Evolutionary conservation across 2,888 invertebrate genomes (phyloP), one percentile per base, ranked within the genome.

Genomic region (Crocallis elinguaria): DNA sequence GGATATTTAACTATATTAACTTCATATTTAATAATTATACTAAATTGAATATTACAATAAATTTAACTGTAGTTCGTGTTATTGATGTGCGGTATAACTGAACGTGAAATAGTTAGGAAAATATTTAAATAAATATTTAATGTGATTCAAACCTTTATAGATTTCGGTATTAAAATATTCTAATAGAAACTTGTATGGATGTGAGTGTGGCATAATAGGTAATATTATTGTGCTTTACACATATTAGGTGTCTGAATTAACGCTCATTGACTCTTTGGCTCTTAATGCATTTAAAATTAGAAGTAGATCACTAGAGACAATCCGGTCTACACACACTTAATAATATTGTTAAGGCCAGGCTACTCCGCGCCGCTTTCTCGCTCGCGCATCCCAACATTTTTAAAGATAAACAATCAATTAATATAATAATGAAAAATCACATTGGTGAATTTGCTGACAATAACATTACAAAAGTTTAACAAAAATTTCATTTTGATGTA

Each of bases 21-120:
- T 16, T 9, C 9, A n/a, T 16, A 11, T n/a, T 27, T 14, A 25
- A 23, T 33, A n/a, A 33, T 36, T 17, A 36, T 16, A 16, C 0
- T 38, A 14, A 27, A 16, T 16, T 27, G 14, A 33, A 33, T 16
- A 29, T 29, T 16, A 17, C 9, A 11, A 29, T 29, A 11, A 4
- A 1, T 11, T 4, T 29, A 32, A 41, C 4, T 29, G 51, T 60
- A 53, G 48, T 50, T 54, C 25, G 53, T 54, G 53, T 53, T 41
- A 46, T 51, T 49, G 56, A 54, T 50, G 58, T 56, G 48, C 29
- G 49, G 49, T 58, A 61, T 42, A 44, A 46, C 38, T 55, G 51
- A 49, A 53, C 13, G 32, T 51, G 25, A 23, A 48, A 36, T 50
- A 21, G 6, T 41, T 27, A 41, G 39, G 38, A 6, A 48, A 49